Conservation (phyloP, 2,113 vertebrate species). For the Herpetotheres cachinnans region DNA sequence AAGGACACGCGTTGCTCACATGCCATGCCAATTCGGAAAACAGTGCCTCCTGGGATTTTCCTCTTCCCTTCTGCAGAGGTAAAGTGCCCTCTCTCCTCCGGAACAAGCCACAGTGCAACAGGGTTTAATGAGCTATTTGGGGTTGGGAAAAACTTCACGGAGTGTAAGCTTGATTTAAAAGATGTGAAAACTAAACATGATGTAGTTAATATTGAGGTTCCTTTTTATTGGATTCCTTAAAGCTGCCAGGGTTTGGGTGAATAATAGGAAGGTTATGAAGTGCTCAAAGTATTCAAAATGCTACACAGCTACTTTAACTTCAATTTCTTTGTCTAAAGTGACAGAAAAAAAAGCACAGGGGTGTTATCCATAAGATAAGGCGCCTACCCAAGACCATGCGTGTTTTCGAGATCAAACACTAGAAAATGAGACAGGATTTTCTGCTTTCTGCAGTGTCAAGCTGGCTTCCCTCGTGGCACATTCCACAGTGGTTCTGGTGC, state of each 20-base stretch:
- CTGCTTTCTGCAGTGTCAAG: accelerated
- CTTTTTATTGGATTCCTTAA: not conserved
- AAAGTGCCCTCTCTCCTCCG: not conserved
- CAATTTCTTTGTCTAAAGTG: not conserved
- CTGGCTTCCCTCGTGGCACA: accelerated
- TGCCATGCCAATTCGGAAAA: constrained; percentile 85
- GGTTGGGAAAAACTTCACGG: not conserved
- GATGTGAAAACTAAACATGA: not conserved
- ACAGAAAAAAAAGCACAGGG: not conserved
- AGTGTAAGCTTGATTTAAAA: not conserved
- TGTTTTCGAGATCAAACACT: not conserved
- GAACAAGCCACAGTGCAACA: not conserved
- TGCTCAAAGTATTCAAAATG: not conserved
- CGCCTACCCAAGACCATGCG: no score
- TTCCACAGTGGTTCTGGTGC: accelerated
- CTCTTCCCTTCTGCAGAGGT: constrained; percentile 97
- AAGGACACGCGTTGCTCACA: constrained; percentile 92
- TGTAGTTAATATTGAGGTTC: not conserved
- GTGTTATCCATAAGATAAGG: not conserved
- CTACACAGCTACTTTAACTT: not conserved
- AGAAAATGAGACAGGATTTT: not conserved
- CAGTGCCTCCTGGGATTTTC: constrained; percentile 95
- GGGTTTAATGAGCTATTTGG: not conserved
- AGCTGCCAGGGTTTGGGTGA: not conserved
- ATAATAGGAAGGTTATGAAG: not conserved